Conservation (phyloP, 2,797 vertebrate genomes). For the Enteromius mattozi region DNA sequence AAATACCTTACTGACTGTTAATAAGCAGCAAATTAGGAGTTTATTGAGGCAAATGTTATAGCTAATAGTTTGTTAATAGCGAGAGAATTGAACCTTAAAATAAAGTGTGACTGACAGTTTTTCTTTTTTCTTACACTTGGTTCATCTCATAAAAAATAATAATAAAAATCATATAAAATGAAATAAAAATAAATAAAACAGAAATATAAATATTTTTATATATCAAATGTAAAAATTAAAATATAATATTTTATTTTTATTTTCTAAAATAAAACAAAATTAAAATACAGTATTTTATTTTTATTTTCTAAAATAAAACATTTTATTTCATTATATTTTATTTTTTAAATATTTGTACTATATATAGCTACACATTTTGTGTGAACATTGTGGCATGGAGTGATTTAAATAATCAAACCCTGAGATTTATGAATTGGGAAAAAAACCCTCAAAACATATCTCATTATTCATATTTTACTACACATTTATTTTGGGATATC, state of each 20-base stretch:
- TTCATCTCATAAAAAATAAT: background rate
- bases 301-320: background rate
- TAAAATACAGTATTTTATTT: background rate
- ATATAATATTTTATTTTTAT: background rate
- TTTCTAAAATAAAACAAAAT: background rate
- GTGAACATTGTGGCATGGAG: conserved; percentile 28
- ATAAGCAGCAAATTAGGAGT: too few relatives aligned
- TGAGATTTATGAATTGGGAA: conserved; percentile 40
- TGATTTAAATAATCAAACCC: conserved; percentile 45
- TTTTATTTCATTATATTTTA: background rate
- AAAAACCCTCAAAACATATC: conserved; percentile 18
- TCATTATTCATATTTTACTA: background rate
- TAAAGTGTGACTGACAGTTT: too few relatives aligned
- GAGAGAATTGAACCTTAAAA: too few relatives aligned
- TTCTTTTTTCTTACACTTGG: background rate
- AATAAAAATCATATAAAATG: background rate
- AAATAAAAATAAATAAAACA: background rate
- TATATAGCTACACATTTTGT: conserved; percentile 19
- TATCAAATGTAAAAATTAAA: background rate
- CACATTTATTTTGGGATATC: background rate
- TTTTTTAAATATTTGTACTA: background rate
- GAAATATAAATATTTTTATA: background rate
- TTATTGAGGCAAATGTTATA: too few relatives aligned
- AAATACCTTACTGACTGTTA: too few relatives aligned
- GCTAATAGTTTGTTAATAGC: too few relatives aligned